Evolutionary conservation across 2,113 vertebrate species (phyloP), one percentile per base, ranked within the genome.

Genomic region (Actenoides lindsayi): DNA sequence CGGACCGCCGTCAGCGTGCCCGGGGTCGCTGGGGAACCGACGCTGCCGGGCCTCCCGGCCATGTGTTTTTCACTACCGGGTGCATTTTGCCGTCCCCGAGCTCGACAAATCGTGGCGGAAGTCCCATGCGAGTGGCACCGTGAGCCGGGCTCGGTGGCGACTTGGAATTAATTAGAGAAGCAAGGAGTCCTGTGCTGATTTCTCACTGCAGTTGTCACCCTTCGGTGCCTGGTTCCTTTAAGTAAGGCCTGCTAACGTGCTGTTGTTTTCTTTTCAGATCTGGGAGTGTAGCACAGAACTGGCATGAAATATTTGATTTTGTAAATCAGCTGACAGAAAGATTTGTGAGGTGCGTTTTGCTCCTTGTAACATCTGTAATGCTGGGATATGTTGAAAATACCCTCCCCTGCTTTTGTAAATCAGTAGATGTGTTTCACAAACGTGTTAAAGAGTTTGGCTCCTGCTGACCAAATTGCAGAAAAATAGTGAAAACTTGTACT

Each of bases 251-350:
- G 10, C 62, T 97, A 23, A 96, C 13, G 9, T 20, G 33, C 76
- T 82, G 50, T 80, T 91, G 56, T 89, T 74, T 97, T 65, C 56
- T 41, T 96, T 97, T 42, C 97, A 99, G 99, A 93, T 99, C 99
- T 13, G 99, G 99, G 82, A 99, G 99, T 4, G 99, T 99, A 8
- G 84, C 98, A 1, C 62, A 82, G 27, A 97, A 99, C 96, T 99
- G 99, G 99, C 28, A 56, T 9, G 98, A 99, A 94, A 99, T 99
- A 83, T 99, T 98, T 94, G 95, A 98, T 48, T 99, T 99, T 81
- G 99, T 99, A 42, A 96, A 98, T 70, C 99, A 99, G 63, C 98
- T 99, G 46, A 99, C 99, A 0, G 98, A 99, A 53, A 97, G 99
- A 97, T 99, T 99, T 96, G 99, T 99, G 83, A 99, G 99, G 99